These are phyloP conservation scores for Melanaphis sacchari DNA, from an alignment of 1,140 invertebrate species.

Conservation along the genomic window DNA sequence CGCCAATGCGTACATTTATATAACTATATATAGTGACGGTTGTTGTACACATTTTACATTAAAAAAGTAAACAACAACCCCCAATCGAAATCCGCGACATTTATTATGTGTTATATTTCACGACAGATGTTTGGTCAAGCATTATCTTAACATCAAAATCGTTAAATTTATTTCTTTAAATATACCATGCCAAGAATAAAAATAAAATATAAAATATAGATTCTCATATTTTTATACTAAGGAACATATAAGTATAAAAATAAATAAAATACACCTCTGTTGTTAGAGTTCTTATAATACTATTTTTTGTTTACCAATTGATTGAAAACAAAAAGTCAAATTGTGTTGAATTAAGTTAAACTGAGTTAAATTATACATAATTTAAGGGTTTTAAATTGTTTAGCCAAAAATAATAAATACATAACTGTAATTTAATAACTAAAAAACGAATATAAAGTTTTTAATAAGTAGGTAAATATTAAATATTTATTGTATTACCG, in stretches of 20 bases:
- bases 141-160: neutral
- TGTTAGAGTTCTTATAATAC: neutral
- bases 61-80: neutral
- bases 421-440: neutral
- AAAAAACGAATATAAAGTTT: neutral
- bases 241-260: neutral
- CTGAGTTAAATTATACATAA: neutral
- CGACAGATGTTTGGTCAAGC: neutral
- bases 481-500: neutral
- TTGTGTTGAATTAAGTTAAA: too few species aligned
- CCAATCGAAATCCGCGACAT: neutral
- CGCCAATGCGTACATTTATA: slow-evolving; percentile 30
- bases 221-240: neutral
- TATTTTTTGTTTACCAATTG: neutral
- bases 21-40: slow-evolving; percentile 3
- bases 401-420: neutral
- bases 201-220: neutral
- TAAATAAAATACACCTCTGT: neutral
- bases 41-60: neutral
- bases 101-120: neutral
- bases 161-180: neutral
- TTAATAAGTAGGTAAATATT: neutral
- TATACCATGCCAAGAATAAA: neutral
- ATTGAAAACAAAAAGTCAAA: neutral
- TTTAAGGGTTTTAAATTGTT: neutral